phyloP scores from a whole-genome alignment of 1,140 invertebrate species.

The Ips nitidus region DNA sequence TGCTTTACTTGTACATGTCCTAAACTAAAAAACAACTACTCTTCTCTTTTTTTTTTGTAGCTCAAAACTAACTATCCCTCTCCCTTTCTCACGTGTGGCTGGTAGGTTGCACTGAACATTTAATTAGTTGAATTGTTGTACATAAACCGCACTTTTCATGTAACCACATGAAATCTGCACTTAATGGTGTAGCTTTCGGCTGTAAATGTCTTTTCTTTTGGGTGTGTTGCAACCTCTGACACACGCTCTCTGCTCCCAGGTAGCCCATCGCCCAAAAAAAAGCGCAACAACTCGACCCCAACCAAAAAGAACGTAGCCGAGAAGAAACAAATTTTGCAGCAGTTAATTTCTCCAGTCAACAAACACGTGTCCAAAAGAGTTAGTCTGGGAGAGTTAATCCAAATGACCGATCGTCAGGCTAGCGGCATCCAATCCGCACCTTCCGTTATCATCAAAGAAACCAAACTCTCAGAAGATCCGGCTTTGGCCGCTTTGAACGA shows the following conservation, averaged over 20 bases:
- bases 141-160: conserved; percentile 34
- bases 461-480: conserved; percentile 57
- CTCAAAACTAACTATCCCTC: conserved; percentile 36
- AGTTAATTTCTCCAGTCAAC: conserved; percentile 61
- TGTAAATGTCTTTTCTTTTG: too few species aligned
- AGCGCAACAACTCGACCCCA: conserved; percentile 71
- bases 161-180: neutral
- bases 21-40: too few species aligned
- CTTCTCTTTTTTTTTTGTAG: conserved; percentile 32
- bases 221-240: neutral
- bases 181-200: too few species aligned
- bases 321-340: conserved; percentile 74
- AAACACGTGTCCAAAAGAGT: conserved; percentile 58
- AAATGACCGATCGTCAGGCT: conserved; percentile 63
- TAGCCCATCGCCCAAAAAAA: conserved; percentile 69
- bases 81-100: conserved; percentile 52
- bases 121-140: conserved; percentile 3
- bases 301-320: conserved; percentile 69
- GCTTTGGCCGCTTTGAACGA: conserved; percentile 59
- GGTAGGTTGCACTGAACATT: conserved; percentile 51
- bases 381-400: conserved; percentile 67
- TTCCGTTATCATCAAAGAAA: conserved; percentile 52
- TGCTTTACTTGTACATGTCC: too few species aligned
- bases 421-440: conserved; percentile 35
- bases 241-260: conserved; percentile 52